Conservation (phyloP, 2,888 invertebrate species). For the Nemotelus pantherinus region DNA sequence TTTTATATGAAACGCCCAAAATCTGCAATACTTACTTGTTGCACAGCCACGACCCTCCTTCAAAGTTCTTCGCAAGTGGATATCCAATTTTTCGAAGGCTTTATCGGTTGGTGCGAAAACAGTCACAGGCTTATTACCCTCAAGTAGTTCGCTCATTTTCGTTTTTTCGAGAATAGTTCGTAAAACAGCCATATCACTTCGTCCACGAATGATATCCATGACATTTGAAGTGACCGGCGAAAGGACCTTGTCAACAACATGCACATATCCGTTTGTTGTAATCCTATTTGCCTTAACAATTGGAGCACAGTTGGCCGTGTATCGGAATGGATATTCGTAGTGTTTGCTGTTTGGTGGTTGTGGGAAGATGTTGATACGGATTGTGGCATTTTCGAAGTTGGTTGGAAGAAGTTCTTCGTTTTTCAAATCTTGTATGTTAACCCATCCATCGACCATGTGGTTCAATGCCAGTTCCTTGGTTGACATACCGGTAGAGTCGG, state of each 20-base stretch:
- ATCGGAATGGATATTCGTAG: constrained; percentile 59
- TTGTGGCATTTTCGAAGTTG: constrained; percentile 59
- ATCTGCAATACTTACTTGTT: constrained; percentile 65
- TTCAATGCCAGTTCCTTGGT: constrained; percentile 67
- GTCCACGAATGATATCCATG: constrained; percentile 69
- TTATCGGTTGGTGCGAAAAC: constrained; percentile 74
- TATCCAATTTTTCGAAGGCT: constrained; percentile 72
- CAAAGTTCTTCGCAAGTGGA: constrained; percentile 66
- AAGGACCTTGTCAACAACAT: constrained; percentile 72
- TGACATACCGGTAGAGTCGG: constrained; percentile 59
- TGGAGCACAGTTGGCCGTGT: constrained; percentile 75
- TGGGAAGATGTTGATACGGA: constrained; percentile 61
- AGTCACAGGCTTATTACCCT: constrained; percentile 69
- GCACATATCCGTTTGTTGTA: constrained; percentile 74
- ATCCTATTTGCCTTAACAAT: constrained; percentile 71
- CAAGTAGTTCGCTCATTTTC: constrained; percentile 68
- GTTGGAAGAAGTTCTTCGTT: constrained; percentile 68
- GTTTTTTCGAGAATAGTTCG: constrained; percentile 68
- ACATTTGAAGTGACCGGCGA: constrained; percentile 68
- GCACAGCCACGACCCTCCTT: constrained; percentile 70
- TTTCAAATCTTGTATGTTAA: constrained; percentile 68
- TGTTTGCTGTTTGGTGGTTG: constrained; percentile 56
- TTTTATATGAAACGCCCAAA: no score
- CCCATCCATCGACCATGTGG: constrained; percentile 69
- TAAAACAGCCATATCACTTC: constrained; percentile 70